Evolutionary conservation across 2,113 vertebrate species (phyloP).

Genomic region (Glareola pratincola): DNA sequence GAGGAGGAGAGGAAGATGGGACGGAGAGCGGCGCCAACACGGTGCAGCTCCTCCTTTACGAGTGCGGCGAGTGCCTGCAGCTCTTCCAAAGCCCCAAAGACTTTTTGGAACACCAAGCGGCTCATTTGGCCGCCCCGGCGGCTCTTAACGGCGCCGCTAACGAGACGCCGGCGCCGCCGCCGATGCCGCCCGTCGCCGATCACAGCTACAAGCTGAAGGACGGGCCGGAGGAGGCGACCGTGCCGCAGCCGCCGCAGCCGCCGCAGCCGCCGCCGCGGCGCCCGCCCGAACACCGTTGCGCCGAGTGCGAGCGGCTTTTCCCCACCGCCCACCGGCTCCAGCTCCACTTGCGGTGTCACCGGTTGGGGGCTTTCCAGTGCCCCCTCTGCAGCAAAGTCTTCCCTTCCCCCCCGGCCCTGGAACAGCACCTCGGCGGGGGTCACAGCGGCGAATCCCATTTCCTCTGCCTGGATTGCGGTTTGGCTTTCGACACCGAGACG

Average conservation of each 20-base stretch:
- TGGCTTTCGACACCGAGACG: constrained; percentile 83
- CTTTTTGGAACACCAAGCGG: constrained; percentile 65
- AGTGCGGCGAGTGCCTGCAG: constrained; percentile 71
- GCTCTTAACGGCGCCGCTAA: neutral
- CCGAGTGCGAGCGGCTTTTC: constrained; percentile 60
- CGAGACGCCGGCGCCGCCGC: neutral
- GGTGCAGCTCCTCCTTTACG: constrained; percentile 70
- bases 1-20: constrained; percentile 17
- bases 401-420: constrained; percentile 57
- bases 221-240: neutral
- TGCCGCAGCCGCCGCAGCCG: too few species aligned
- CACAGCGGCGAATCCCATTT: constrained; percentile 75
- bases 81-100: constrained; percentile 68
- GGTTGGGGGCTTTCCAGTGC: constrained; percentile 63
- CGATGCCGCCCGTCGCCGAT: too few species aligned
- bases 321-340: constrained; percentile 52
- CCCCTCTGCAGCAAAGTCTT: constrained; percentile 70
- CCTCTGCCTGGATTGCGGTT: constrained; percentile 88
- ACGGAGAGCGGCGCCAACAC: neutral
- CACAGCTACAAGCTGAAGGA: constrained; percentile 64
- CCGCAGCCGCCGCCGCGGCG: neutral
- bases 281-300: constrained; percentile 54
- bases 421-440: constrained; percentile 72
- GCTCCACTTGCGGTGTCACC: constrained; percentile 60
- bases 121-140: neutral